Base-by-base conservation (phyloP, 1,140 invertebrate species). In the Parapsyche elsis region DNA sequence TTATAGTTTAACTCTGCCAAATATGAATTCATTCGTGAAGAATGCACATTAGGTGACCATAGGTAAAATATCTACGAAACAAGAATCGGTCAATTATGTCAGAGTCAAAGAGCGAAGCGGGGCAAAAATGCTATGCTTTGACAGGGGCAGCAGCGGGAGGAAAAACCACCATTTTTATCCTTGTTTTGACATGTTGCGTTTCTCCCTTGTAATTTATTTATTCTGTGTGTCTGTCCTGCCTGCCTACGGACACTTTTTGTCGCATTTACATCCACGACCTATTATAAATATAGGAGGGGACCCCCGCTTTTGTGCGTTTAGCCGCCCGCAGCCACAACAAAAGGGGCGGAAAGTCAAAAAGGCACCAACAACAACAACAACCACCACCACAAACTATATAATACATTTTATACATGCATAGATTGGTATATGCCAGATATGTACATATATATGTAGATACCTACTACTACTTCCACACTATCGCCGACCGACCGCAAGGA, bases 181-280 rank as follows among this genome's bases (percentile, higher is more conserved):
- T 64, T 77, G 75, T 77, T 77, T 77, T 77, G 75, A 77, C 75
- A 77, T 77, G 75, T 67, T 49, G 59, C 49, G 75, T 75, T 53
- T 53, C 49, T 67, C 59, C 44, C 53, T 10, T 26, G 57, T 77
- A 77, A 77, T 77, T 77, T 77, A 77, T 77, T 77, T 77, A 77
- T 77, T 75, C 73, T 64, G 38, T 64, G 57, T 38, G 75, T 38
- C 75, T 30, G 57, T 64, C 26, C 23, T 30, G 71, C 4, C 12
- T 26, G 14, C 24, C 24, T 16, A 16, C 14, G 30, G 71, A 38
- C 30, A 38, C 12, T 53, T 9, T 61, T 19, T 19, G 57, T 61
- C 16, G 14, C 21, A 21, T 61, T 19, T 61, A 16, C 57, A 61
- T 38, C 30, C 57, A 61, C 57, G 57, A 61, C 21, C 57, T 61